phyloP scores from a whole-genome alignment of 2,113 vertebrate genomes.

The Montifringilla adamsi region DNA sequence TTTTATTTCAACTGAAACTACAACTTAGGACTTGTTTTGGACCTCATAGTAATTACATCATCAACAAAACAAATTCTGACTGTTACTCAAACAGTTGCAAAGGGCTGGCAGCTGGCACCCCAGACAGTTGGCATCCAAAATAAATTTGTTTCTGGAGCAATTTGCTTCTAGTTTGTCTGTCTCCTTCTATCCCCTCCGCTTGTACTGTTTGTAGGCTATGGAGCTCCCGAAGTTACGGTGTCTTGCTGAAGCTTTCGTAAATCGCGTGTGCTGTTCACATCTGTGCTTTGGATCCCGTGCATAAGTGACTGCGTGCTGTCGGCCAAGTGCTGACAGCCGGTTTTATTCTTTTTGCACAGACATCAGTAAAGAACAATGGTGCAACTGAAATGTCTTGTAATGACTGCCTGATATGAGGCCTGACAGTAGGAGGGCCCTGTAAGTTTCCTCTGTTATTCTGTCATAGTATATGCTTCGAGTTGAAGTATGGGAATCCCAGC shows the following conservation, averaged over 20 bases:
- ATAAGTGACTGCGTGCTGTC: background rate
- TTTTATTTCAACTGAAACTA: background rate
- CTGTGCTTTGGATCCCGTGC: background rate
- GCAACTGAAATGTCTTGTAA: background rate
- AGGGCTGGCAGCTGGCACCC: background rate
- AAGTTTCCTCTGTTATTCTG: background rate
- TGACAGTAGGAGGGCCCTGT: background rate
- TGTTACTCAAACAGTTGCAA: background rate
- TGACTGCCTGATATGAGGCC: background rate
- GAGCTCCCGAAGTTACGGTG: background rate
- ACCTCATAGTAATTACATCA: background rate
- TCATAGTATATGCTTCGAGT: rapidly evolving
- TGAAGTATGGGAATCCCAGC: rapidly evolving
- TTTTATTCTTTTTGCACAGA: background rate
- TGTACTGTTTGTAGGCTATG: background rate
- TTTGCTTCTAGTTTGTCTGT: background rate
- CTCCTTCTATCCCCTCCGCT: background rate
- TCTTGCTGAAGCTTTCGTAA: background rate
- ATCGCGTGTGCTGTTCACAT: background rate
- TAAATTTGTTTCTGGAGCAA: background rate
- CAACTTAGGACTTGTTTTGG: background rate
- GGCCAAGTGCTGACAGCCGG: background rate
- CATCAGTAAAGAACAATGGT: background rate
- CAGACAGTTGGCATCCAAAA: background rate
- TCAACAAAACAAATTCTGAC: background rate